phyloP scores from a whole-genome alignment of 1,140 invertebrate genomes.

The Philaenus spumarius region DNA sequence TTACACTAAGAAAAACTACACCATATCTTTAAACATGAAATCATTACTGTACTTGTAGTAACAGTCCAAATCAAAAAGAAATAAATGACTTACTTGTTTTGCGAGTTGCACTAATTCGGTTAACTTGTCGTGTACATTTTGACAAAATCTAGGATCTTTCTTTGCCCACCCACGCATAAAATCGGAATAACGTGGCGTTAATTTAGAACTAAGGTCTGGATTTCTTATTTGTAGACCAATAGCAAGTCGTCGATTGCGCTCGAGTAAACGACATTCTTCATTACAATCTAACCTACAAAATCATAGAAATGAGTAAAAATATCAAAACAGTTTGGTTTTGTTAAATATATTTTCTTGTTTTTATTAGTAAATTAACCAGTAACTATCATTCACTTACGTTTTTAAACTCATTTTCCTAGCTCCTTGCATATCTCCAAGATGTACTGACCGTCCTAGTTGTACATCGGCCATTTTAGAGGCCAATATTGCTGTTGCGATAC shows the following conservation, averaged over 20 bases:
- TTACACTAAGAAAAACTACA: too few relatives aligned
- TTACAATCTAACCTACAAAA: conserved; percentile 76
- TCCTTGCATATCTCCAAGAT: conserved; percentile 54
- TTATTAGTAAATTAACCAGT: too few relatives aligned
- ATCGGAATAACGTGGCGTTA: conserved; percentile 77
- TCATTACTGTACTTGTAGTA: too few relatives aligned
- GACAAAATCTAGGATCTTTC: conserved; percentile 73
- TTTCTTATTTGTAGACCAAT: conserved; percentile 86
- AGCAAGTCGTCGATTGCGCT: conserved; percentile 80
- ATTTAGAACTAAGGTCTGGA: conserved; percentile 73
- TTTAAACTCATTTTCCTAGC: conserved; percentile 42
- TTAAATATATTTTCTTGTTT: too few relatives aligned
- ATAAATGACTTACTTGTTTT: conserved; percentile 64
- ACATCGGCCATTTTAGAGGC: conserved; percentile 64
- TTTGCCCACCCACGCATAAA: conserved; percentile 79
- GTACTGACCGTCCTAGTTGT: conserved; percentile 59
- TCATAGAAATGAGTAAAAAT: too few relatives aligned
- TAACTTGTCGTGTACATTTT: conserved; percentile 76
- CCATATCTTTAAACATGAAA: too few relatives aligned
- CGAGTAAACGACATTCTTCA: conserved; percentile 79
- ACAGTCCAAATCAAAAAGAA: too few relatives aligned
- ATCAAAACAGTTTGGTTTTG: too few relatives aligned
- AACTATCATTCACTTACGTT: conserved; percentile 38
- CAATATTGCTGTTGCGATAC: conserved; percentile 57
- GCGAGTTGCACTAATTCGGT: conserved; percentile 80